Base-by-base conservation (phyloP, 2,113 vertebrate genomes). In the Kryptolebias marmoratus region DNA sequence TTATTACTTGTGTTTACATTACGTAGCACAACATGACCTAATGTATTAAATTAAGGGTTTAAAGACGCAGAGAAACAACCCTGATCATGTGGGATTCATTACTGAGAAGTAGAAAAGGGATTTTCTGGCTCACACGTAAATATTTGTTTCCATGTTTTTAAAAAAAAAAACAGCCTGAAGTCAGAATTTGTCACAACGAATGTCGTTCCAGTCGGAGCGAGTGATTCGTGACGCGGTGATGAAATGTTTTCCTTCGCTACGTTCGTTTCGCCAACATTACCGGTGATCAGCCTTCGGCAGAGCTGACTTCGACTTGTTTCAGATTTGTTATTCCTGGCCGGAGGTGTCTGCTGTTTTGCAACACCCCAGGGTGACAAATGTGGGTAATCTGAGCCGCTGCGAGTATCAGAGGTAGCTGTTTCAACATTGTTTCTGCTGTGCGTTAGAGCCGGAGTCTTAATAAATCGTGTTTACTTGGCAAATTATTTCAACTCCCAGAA, bases 261-360 rank as follows among this genome's bases (percentile, higher is more conserved):
- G 80, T 78, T 69, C 82, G 64, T 81, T 87, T 88, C 77, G 72
- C 12, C n/a, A 68, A 81, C 75, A 75, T 85, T 86, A 81, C 72
- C 68, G 39, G 61, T 62, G 81, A 82, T 77, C 79, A 60, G 61
- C 81, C 80, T 71, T 64, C 59, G 79, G 82, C 58, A 79, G 31
- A 75, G 48, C 64, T 84, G 66, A 57, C 76, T 89, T 77, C 58
- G 73, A 66, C 73, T 71, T 58, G 28, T 47, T 82, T 62, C 79
- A 49, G 73, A 84, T 76, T 86, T 86, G 70, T 90, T 91, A 85
- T 86, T 88, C 22, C 88, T 90, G 89, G 90, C 89, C 65, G 16
- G 67, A 69, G 76, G 53, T 71, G 57, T 28, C 1, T 2, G 62
- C 73, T 85, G 72, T 90, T 87, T 89, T 85, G 87, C 86, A 91